These are phyloP conservation scores for Brenthis daphne DNA, from an alignment of 2,888 invertebrate species.

Conservation along the genomic window DNA sequence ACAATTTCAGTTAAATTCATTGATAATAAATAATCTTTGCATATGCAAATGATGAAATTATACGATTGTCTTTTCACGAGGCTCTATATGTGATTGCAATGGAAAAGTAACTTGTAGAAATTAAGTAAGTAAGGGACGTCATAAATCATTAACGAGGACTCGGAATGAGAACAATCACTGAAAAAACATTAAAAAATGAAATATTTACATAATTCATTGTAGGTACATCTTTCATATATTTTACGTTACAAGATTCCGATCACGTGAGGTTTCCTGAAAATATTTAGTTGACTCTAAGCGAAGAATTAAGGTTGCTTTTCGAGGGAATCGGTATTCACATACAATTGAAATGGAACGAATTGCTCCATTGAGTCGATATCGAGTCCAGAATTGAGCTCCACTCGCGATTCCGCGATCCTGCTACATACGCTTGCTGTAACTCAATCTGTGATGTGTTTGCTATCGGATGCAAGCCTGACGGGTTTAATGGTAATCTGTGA, in stretches of 20 bases:
- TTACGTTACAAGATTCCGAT: conserved; percentile 34
- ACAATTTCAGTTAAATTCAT: conserved; percentile 25
- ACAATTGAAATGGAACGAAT: conserved; percentile 51
- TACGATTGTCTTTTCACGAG: conserved; percentile 26
- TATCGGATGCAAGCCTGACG: conserved; percentile 53
- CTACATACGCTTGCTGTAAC: conserved; percentile 47
- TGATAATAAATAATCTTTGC: conserved; percentile 28
- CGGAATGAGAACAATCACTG: conserved; percentile 7
- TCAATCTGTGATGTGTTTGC: conserved; percentile 60
- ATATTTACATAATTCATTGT: conserved; percentile 36
- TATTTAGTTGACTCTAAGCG: conserved; percentile 46
- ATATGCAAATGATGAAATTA: conserved; percentile 35
- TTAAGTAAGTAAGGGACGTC: conserved; percentile 3
- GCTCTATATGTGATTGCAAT: conserved; percentile 4
- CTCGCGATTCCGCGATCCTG: conserved; percentile 47
- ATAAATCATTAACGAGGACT: conserved; percentile 23
- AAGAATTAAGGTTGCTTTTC: conserved; percentile 43
- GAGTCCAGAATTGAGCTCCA: conserved; percentile 47
- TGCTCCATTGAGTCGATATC: conserved; percentile 62
- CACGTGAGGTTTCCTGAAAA: conserved; percentile 43
- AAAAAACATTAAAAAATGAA: conserved; percentile 24
- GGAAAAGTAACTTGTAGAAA: conserved; percentile 5
- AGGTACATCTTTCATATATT: conserved; percentile 35
- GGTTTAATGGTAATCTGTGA: conserved; percentile 49
- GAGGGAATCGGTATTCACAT: conserved; percentile 40